Percentiles rank a stretch among this genome's conserved stretches.
Evolutionary conservation across 2,888 invertebrate genomes (phyloP).

Genomic region (Drosophila affinis): DNA sequence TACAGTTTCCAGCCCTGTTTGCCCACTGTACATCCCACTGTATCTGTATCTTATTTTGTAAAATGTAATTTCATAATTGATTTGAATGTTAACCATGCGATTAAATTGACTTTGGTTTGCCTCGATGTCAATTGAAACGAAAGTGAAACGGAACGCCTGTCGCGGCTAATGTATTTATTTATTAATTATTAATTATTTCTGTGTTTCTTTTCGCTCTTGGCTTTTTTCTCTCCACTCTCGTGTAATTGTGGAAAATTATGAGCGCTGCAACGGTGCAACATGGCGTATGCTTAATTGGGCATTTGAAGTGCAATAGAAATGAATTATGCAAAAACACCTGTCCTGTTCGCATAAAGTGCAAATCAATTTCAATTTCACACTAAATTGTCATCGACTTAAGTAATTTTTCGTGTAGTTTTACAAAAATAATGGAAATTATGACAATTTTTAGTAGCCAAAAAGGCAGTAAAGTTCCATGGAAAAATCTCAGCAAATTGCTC

Average conservation of each 20-base stretch:
- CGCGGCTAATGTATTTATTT: conserved; percentile 34
- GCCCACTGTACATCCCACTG: conserved; percentile 3
- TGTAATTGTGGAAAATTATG: conserved; percentile 40
- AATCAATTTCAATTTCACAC: conserved; percentile 33
- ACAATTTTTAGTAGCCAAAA: background rate
- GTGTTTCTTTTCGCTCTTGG: conserved; percentile 40
- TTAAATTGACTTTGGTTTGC: conserved; percentile 54
- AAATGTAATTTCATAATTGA: conserved; percentile 24
- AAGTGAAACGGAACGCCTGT: conserved; percentile 57
- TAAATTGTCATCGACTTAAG: conserved; percentile 32
- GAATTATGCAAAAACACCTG: conserved; percentile 42
- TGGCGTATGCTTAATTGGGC: conserved; percentile 63
- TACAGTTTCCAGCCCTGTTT: background rate
- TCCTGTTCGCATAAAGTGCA: conserved; percentile 15
- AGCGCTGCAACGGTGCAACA: conserved; percentile 7
- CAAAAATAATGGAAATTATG: background rate
- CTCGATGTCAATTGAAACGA: conserved; percentile 67
- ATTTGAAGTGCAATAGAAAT: conserved; percentile 40
- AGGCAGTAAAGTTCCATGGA: background rate
- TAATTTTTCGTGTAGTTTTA: conserved; percentile 10
- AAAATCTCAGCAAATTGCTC: background rate
- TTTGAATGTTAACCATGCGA: conserved; percentile 32
- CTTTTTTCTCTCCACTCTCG: conserved; percentile 19
- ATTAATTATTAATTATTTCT: conserved; percentile 28
- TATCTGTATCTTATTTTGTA: background rate